phyloP scores from a whole-genome alignment of 2,113 vertebrate genomes.

The Semicossyphus pulcher region DNA sequence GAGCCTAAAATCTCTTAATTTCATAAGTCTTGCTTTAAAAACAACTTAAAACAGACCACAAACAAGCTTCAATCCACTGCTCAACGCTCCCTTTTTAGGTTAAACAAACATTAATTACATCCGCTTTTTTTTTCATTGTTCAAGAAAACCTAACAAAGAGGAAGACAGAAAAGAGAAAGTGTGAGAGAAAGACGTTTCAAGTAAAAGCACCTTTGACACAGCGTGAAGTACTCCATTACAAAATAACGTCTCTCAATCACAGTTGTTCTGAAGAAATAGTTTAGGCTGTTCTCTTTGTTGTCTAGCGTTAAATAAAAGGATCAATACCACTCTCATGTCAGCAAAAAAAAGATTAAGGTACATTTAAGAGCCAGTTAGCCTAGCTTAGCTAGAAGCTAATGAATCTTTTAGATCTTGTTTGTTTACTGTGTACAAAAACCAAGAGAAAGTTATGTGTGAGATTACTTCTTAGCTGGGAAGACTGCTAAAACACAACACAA shows the following conservation, averaged over 20 bases:
- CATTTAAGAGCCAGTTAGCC: not conserved
- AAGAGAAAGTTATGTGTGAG: not conserved
- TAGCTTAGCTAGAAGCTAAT: not conserved
- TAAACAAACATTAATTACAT: too few species aligned
- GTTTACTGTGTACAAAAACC: not conserved
- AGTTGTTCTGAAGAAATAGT: too few species aligned
- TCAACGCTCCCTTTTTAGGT: too few species aligned
- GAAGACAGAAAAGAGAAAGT: not conserved
- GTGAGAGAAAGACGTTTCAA: not conserved
- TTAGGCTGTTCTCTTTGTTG: not conserved
- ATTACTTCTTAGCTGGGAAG: too few species aligned
- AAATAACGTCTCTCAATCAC: not conserved
- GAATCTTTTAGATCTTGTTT: not conserved
- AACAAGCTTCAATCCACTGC: not conserved
- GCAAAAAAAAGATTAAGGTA: not conserved
- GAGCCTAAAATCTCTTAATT: too few species aligned
- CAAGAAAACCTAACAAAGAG: too few species aligned
- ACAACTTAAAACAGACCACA: not conserved
- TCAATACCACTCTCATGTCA: not conserved
- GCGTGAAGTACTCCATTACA: not conserved
- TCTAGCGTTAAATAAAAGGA: not conserved
- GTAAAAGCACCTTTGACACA: not conserved
- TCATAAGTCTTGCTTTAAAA: too few species aligned
- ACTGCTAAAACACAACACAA: too few species aligned
- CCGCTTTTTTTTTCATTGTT: too few species aligned